Evolutionary conservation across 2,888 invertebrate species (phyloP), one percentile per base, ranked within the genome.

Genomic region (Oeneis ivallda): DNA sequence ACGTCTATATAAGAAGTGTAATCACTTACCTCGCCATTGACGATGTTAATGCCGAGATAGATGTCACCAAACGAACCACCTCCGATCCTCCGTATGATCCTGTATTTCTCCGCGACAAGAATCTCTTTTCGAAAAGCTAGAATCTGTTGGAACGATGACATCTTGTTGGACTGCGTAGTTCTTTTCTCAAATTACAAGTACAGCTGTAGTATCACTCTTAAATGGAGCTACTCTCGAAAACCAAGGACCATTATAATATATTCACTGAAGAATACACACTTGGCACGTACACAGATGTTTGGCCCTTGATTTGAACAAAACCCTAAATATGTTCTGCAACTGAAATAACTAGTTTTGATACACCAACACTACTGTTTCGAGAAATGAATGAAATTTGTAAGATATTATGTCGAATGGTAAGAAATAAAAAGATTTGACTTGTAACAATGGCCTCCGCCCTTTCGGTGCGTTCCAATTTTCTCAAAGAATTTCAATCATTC

Each of bases 1-100:
- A 41, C 39, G 19, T 56, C 13, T 19, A 19, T 49, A 34, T 13
- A 54, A 49, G 34, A 49, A 62, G 45, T 52, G 47, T 64, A 26
- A 70, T 32, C 56, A 71, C 70, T 93, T 93, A 96, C 96, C 95
- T 98, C 98, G 89, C 97, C 98, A 93, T 95, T 97, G 83, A 95
- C 95, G 85, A 97, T 95, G 93, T 98, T 98, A 93, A 97, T 97
- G 81, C 97, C 99, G 87, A 99, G 94, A 93, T 98, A 99, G 91
- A 99, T 99, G 93, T 99, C 99, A 86, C 99, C 99, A 92, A 99
- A 99, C 64, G 99, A 99, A 77, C 99, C 99, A 92, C 98, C 98
- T 82, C 99, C 98, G 87, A 99, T 98, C 94, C 98, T 98, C 84
- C 98, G 94, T 86, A 97, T 96, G 83, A 99, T 94, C 89, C 98